Conservation (phyloP, 2,113 vertebrate species). For the Siniperca chuatsi region DNA sequence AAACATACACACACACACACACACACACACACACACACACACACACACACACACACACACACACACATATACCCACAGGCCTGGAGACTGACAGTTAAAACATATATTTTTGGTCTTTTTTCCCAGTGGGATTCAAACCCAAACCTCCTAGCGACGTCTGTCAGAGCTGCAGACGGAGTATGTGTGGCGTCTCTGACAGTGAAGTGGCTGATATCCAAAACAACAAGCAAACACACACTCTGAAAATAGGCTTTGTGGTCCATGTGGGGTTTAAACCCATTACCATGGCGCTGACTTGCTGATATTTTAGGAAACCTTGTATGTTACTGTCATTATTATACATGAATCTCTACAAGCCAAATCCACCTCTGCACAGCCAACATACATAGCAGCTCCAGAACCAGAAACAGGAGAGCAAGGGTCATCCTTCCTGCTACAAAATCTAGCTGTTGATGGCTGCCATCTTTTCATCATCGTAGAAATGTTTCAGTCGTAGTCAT, state of each 20-base stretch:
- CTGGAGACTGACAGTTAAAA: conserved; percentile 44
- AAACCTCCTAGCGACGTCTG: conserved; percentile 41
- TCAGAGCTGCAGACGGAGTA: conserved; percentile 38
- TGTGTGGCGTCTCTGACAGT: conserved; percentile 38
- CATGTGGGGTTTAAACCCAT: conserved; percentile 38
- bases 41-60: conserved; percentile 2
- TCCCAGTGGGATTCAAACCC: conserved; percentile 46
- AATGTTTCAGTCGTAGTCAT: too few relatives aligned
- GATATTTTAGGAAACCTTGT: conserved; percentile 46
- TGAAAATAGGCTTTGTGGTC: conserved; percentile 58
- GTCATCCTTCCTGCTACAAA: neutral
- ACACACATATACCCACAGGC: conserved; percentile 31
- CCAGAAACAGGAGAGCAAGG: neutral
- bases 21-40: conserved; percentile 28
- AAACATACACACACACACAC: conserved; percentile 8
- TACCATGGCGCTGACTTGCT: conserved; percentile 23
- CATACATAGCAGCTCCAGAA: neutral
- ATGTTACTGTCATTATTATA: conserved; percentile 35
- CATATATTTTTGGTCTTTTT: conserved; percentile 46
- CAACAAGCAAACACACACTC: conserved; percentile 15
- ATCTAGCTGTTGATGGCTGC: neutral
- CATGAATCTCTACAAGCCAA: neutral
- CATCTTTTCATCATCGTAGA: conserved; percentile 8
- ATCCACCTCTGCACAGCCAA: conserved; percentile 11
- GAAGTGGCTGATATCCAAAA: conserved; percentile 38